Conservation (phyloP, 2,888 invertebrate species). For the Gymnoscelis rufifasciata region DNA sequence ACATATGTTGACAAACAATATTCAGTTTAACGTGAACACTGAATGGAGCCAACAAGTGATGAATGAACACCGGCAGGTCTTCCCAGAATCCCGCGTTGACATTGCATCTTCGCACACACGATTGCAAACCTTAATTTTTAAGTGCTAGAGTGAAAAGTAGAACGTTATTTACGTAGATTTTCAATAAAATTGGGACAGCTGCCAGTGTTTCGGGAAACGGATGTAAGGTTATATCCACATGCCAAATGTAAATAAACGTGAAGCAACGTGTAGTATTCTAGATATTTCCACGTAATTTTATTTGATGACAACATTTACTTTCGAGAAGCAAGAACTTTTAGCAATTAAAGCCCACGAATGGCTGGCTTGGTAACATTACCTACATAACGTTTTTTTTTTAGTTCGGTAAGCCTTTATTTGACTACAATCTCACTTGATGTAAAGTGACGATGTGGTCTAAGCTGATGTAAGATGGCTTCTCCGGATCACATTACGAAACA, state of each 20-base stretch:
- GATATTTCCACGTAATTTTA: too few relatives aligned
- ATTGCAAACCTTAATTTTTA: constrained; percentile 7
- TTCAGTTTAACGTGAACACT: constrained; percentile 9
- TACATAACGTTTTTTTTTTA: too few relatives aligned
- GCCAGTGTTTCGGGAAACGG: constrained; percentile 51
- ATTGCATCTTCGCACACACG: constrained; percentile 17
- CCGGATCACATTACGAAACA: too few relatives aligned
- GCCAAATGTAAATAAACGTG: constrained; percentile 45
- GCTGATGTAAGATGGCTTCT: too few relatives aligned
- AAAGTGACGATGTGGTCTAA: too few relatives aligned
- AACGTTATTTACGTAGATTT: constrained; percentile 19
- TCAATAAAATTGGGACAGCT: constrained; percentile 42
- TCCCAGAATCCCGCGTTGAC: constrained; percentile 24
- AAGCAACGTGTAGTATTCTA: constrained; percentile 50
- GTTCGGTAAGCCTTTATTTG: too few relatives aligned
- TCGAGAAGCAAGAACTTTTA: too few relatives aligned
- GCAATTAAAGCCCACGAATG: too few relatives aligned
- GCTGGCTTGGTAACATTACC: too few relatives aligned
- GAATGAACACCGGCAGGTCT: constrained; percentile 26
- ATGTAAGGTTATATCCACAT: constrained; percentile 29
- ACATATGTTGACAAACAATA: constrained; percentile 11
- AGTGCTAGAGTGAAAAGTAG: constrained; percentile 16
- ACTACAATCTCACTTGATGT: too few relatives aligned
- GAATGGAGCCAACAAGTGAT: constrained; percentile 22
- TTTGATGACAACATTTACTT: too few relatives aligned